phyloP scores from a whole-genome alignment of 2,888 invertebrate species.

The Euzetes globulus region DNA sequence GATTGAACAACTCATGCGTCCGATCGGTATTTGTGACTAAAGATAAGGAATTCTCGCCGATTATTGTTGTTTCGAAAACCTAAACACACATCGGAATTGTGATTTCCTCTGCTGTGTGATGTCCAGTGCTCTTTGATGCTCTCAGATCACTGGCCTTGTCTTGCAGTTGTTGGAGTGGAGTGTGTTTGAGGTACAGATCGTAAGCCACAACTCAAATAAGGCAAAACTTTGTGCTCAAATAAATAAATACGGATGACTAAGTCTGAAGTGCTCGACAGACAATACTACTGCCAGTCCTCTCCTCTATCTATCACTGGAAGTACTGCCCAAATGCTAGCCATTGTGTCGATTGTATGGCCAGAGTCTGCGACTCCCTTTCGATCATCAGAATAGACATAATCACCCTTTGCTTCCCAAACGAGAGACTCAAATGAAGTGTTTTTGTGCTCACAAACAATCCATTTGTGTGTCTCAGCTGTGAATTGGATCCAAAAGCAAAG shows the following conservation, averaged over 20 bases:
- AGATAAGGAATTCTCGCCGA: background rate
- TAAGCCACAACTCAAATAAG: conserved; percentile 13
- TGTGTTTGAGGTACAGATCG: background rate
- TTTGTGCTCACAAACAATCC: background rate
- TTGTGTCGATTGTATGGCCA: conserved; percentile 1
- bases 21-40: background rate
- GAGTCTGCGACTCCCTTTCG: conserved; percentile 11
- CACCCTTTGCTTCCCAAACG: conserved; percentile 25
- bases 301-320: background rate
- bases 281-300: conserved; percentile 3
- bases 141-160: background rate
- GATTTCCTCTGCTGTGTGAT: conserved; percentile 11
- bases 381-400: background rate
- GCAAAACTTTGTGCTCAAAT: conserved; percentile 17
- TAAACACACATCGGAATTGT: background rate
- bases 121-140: background rate
- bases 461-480: background rate
- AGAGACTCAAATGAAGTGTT: background rate
- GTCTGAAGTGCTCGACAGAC: background rate
- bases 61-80: background rate
- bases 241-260: conserved; percentile 21
- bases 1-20: background rate
- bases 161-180: background rate
- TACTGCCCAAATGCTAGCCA: background rate
- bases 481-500: background rate